A percentile compares a stretch with the other conserved stretches of the same genome.
These are phyloP conservation scores for Jacana jacana DNA, from an alignment of 2,113 vertebrate genomes.

Conservation along the genomic window DNA sequence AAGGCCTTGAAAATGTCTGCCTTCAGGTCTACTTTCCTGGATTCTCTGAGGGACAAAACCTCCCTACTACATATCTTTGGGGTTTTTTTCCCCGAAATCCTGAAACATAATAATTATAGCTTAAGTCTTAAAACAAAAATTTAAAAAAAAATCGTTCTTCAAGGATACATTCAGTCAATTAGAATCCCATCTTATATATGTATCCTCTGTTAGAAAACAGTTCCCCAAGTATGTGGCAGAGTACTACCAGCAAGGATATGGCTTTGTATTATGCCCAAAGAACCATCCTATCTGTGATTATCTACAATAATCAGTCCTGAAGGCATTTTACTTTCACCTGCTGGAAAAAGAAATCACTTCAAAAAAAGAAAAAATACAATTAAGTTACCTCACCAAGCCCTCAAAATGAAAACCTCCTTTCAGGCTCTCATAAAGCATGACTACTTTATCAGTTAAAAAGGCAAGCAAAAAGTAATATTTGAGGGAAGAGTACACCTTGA, in stretches of 20 bases:
- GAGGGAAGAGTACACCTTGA: background rate
- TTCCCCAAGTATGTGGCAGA: background rate
- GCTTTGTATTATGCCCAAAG: background rate
- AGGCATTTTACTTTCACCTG: background rate
- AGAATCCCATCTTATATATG: background rate
- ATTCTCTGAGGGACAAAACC: conserved; percentile 22
- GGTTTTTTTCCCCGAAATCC: background rate
- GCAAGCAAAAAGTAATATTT: background rate
- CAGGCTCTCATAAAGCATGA: background rate
- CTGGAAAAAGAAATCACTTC: background rate
- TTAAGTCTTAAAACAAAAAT: background rate
- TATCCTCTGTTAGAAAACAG: background rate
- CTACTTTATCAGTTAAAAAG: background rate
- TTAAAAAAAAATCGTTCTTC: background rate
- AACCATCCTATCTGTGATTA: background rate
- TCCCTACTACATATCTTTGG: background rate
- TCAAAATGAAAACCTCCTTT: background rate
- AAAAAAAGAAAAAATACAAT: background rate
- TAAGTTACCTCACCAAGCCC: background rate
- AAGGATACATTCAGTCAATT: background rate
- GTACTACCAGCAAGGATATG: background rate
- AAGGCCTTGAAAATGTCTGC: conserved; percentile 11
- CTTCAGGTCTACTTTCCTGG: conserved; percentile 13
- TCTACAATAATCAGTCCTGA: background rate
- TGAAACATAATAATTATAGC: conserved; percentile 20